Base-by-base conservation (phyloP, 2,888 invertebrate genomes). In the Macroteleia sp. region DNA sequence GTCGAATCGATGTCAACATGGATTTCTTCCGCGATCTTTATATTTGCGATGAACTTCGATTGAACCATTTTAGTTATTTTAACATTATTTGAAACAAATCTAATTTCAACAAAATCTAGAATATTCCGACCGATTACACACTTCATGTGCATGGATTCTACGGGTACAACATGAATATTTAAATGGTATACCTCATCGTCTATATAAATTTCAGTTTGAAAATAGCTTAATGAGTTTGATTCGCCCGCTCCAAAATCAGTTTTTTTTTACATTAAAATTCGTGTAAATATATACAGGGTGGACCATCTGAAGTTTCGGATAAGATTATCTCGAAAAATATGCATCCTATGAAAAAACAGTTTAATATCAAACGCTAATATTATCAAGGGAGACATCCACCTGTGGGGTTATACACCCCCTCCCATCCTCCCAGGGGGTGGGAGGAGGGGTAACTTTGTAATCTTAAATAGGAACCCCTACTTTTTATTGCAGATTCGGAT, bases 101-200 rank as follows among this genome's bases (percentile, higher is more conserved):
- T 57, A 6, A 42, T 6, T 42, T 57, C 42, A 4, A 25, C n/a
- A 14, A 36, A 14, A 36, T 36, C 14, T 36, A 36, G 2, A 14
- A 36, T 36, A 12, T 36, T 36, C 9, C 30, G 22, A 28, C 17
- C 48, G 3, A 48, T 48, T 1, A 48, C 30, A 16, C 28, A 30
- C 22, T 48, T 48, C 48, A 48, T 48, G n/a, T 3, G 2, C 48
- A 28, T 48, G n/a, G n/a, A n/a, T n/a, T n/a, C n/a, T n/a, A n/a
- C n/a, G n/a, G n/a, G n/a, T n/a, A n/a, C 48, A 2, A 48, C 28
- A 48, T 48, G 48, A 2, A 48, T n/a, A 6, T 16, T 12, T 20
- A 48, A 16, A 19, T n/a, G 20, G n/a, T 46, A 46, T 6, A 19
- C 9, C 4, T 19, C 20, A n/a, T 46, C 25, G 10, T 46, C 46